Percentiles rank a stretch among this genome's conserved stretches.
These are phyloP conservation scores for Terrapene triunguis DNA, from an alignment of 2,113 vertebrate species.

Conservation along the genomic window DNA sequence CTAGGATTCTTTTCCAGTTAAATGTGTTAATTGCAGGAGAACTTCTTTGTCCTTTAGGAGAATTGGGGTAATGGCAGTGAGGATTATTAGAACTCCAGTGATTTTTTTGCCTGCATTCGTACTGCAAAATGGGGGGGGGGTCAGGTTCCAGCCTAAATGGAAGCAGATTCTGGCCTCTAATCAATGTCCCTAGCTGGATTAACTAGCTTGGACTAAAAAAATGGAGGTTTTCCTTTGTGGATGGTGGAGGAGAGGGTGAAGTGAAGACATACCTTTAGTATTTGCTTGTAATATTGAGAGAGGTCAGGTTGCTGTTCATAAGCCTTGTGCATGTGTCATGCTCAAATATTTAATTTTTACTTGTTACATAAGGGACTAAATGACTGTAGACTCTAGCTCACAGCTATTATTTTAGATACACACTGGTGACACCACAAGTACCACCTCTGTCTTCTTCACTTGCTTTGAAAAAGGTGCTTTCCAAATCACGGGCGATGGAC, in stretches of 20 bases:
- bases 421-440: neutral
- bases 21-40: no score
- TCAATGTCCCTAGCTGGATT: neutral
- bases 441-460: neutral
- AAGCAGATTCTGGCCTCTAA: neutral
- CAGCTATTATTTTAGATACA: neutral
- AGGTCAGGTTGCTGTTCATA: neutral
- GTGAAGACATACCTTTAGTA: neutral
- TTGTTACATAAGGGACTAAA: neutral
- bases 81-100: neutral
- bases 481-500: neutral
- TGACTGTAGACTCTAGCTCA: neutral
- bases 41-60: neutral
- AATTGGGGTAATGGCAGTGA: neutral
- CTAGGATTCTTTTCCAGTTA: neutral
- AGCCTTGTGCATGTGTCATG: neutral
- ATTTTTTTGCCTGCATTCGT: neutral
- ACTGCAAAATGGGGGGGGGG: no score
- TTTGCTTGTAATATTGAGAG: neutral
- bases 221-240: neutral
- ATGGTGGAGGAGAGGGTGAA: neutral
- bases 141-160: neutral
- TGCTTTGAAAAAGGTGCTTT: neutral
- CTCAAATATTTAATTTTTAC: neutral
- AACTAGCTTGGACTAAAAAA: neutral